phyloP scores from a whole-genome alignment of 1,140 invertebrate genomes.

The Dreissena rostriformis region DNA sequence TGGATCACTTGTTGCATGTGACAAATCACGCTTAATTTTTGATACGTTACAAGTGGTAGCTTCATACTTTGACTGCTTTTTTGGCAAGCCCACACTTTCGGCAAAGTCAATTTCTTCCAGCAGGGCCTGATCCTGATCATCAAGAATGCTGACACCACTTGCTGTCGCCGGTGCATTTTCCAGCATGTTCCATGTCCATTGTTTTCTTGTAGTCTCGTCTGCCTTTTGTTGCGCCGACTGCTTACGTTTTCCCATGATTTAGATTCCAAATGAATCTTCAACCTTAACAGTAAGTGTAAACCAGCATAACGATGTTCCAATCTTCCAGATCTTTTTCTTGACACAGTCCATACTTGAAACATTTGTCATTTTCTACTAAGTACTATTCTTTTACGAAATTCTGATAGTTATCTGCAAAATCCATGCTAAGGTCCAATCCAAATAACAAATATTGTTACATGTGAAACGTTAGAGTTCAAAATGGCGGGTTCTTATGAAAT shows the following conservation, averaged over 20 bases:
- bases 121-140: conserved; percentile 61
- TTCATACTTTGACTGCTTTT: neutral
- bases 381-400: no score
- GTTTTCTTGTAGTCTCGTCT: conserved; percentile 67
- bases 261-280: no score
- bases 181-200: conserved; percentile 75
- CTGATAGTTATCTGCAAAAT: no score
- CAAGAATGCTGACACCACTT: conserved; percentile 52
- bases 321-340: no score
- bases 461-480: no score
- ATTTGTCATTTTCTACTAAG: no score
- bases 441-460: no score
- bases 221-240: conserved; percentile 63
- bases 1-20: neutral
- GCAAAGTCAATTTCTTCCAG: conserved; percentile 41
- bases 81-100: neutral
- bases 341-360: no score
- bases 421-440: no score
- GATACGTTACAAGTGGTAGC: neutral
- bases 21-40: neutral
- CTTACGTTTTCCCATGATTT: conserved; percentile 76
- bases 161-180: conserved; percentile 53
- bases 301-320: no score
- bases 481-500: no score
- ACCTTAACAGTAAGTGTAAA: no score